phyloP scores from a whole-genome alignment of 2,113 vertebrate species.

The Mustela lutreola region DNA sequence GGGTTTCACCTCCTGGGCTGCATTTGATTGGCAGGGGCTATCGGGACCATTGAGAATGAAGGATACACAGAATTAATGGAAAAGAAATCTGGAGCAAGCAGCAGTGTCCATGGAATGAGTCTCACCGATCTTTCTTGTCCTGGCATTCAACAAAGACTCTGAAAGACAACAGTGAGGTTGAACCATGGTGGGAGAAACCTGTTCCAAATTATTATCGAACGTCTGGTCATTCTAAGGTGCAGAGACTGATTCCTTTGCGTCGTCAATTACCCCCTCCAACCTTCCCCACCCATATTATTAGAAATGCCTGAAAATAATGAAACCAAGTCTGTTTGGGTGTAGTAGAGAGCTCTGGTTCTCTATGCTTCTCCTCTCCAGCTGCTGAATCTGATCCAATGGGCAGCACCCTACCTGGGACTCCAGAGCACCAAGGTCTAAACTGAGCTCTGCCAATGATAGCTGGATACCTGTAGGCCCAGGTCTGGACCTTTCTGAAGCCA shows the following conservation, averaged over 20 bases:
- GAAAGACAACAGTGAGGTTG: background rate
- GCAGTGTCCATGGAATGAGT: background rate
- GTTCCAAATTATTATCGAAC: background rate
- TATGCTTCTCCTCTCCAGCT: background rate
- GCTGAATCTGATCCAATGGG: background rate
- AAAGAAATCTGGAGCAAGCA: background rate
- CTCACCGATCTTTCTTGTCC: background rate
- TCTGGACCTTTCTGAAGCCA: background rate
- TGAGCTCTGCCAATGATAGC: background rate
- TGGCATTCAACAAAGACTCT: background rate
- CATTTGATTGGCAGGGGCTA: background rate
- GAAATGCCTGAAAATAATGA: slow-evolving; percentile 30
- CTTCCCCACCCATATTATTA: background rate
- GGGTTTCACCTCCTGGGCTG: background rate
- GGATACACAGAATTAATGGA: background rate
- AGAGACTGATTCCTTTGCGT: background rate
- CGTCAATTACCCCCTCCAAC: background rate
- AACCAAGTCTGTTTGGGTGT: background rate
- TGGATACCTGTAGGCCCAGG: background rate
- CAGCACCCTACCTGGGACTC: background rate
- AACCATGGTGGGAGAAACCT: background rate
- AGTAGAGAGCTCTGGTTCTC: background rate
- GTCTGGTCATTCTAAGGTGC: background rate
- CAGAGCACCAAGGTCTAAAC: background rate
- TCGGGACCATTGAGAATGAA: background rate